Conservation (phyloP, 2,888 invertebrate genomes). For the Lasius fuliginosus region DNA sequence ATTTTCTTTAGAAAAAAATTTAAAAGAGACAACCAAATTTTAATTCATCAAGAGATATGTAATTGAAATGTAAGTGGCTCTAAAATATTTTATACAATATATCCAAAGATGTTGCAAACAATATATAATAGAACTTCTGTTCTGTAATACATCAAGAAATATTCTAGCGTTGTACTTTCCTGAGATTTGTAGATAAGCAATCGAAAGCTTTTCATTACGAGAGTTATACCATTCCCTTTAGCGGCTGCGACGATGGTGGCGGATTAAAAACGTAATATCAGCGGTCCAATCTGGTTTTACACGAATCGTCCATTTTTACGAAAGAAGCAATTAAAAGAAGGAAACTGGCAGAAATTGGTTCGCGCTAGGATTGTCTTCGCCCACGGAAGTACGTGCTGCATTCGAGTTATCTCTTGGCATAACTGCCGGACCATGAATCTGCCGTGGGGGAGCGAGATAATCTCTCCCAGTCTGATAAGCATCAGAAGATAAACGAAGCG, state of each 20-base stretch:
- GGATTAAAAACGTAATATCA: constrained; percentile 41
- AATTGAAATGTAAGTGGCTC: background rate
- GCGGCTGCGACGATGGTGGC: background rate
- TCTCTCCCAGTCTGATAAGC: constrained; percentile 16
- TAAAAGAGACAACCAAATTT: background rate
- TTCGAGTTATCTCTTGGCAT: constrained; percentile 19
- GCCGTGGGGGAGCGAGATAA: constrained; percentile 21
- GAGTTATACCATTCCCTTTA: background rate
- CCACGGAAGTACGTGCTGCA: constrained; percentile 41
- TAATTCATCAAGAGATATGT: background rate
- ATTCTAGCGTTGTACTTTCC: background rate
- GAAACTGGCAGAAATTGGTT: constrained; percentile 37
- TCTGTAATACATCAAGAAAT: background rate
- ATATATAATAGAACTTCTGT: background rate
- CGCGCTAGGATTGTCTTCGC: constrained; percentile 21
- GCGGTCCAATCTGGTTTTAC: constrained; percentile 16
- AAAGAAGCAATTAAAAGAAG: constrained; percentile 20
- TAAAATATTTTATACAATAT: background rate
- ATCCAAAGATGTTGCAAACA: background rate
- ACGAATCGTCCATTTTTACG: constrained; percentile 25
- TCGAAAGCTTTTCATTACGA: constrained; percentile 59
- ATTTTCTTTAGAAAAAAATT: background rate
- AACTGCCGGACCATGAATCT: background rate
- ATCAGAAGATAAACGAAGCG: constrained; percentile 1
- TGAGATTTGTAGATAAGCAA: background rate